phyloP scores from a whole-genome alignment of 2,113 vertebrate species.

The Podocnemis expansa region DNA sequence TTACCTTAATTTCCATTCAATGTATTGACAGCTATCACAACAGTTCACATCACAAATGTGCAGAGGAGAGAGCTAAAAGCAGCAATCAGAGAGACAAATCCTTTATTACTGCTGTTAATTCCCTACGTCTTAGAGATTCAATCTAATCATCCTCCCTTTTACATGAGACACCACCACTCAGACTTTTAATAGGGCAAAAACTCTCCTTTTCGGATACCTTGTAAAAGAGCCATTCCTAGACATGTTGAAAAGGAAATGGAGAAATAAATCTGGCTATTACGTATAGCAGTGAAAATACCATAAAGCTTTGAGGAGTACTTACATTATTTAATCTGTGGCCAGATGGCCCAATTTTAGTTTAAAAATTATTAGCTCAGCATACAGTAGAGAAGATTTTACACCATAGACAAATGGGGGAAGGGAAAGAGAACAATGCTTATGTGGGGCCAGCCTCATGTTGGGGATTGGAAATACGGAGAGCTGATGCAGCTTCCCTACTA shows the following conservation, averaged over 20 bases:
- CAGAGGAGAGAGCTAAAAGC: neutral
- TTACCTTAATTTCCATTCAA: neutral
- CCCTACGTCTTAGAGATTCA: neutral
- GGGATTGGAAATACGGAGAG: neutral
- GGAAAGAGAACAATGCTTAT: neutral
- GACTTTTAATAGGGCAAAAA: neutral
- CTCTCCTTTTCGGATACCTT: neutral
- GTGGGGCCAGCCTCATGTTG: neutral
- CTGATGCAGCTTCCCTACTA: neutral
- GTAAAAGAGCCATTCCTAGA: neutral
- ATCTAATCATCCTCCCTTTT: neutral
- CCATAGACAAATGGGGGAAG: neutral
- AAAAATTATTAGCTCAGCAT: neutral
- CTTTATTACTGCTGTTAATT: neutral
- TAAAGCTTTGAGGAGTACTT: neutral
- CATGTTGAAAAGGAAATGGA: neutral
- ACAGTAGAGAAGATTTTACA: neutral
- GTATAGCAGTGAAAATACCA: neutral
- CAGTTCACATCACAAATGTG: neutral
- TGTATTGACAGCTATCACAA: neutral
- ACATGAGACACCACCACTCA: neutral
- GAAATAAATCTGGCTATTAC: neutral
- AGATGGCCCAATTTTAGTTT: neutral
- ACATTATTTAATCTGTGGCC: neutral
- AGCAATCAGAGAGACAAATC: neutral